These are phyloP conservation scores for Cettia cetti DNA, from an alignment of 2,113 vertebrate species.

Conservation along the genomic window DNA sequence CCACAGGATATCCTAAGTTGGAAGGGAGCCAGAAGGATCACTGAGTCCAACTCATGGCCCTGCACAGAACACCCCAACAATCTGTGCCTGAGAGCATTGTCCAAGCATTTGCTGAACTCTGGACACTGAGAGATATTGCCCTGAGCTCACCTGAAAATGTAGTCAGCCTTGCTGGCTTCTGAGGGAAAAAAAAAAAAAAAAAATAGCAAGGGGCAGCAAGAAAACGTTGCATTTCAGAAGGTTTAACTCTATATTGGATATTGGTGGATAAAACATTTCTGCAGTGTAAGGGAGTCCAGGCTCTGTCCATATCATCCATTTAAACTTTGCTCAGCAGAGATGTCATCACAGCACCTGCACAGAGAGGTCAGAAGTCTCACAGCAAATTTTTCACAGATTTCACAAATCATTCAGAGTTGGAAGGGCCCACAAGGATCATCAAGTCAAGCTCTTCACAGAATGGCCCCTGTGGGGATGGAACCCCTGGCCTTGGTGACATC, in stretches of 20 bases:
- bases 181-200: neutral
- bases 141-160: neutral
- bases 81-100: neutral
- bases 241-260: neutral
- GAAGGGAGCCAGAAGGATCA: neutral
- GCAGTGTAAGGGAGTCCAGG: neutral
- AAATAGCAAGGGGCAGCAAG: neutral
- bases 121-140: neutral
- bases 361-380: neutral
- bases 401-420: neutral
- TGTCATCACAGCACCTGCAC: neutral
- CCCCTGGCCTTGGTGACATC: accelerated
- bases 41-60: neutral
- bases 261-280: neutral
- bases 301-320: neutral
- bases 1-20: neutral
- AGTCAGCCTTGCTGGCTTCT: neutral
- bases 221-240: neutral
- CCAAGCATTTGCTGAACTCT: neutral
- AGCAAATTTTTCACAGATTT: neutral
- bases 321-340: neutral
- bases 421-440: neutral
- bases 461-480: accelerated
- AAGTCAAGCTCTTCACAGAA: accelerated
- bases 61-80: neutral